Evolutionary conservation across 92 coral and sea anemone species (phyloP), one percentile per base, ranked within the genome.

Genomic region (Desmophyllum pertusum): DNA sequence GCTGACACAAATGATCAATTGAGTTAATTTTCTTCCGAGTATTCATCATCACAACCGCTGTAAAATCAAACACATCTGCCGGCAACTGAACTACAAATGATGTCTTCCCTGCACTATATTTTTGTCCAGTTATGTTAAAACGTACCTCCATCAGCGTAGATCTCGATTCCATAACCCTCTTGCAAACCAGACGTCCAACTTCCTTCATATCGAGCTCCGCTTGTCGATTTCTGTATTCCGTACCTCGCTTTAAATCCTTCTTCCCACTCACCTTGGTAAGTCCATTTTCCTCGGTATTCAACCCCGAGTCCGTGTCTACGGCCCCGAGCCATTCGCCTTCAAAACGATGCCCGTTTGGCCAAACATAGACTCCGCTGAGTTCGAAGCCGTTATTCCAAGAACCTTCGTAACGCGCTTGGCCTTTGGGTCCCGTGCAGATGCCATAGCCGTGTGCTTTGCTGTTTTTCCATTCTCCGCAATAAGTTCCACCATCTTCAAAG

Each of bases 401-500:
- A 31, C 98, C 98, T 83, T 94, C 98, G 69, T 80, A 94, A 21
- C 98, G 86, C n/a, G 98, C 98, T 83, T 94, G 98, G 84, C 98
- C 98, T 83, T 94, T 94, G 19, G 98, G 98, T 55, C 98, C 98
- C 19, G 98, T 94, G 62, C 98, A 94, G 35, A 94, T 94, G 10
- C 98, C 98, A 55, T 94, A 91, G 33, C 98, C 98, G 75, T 94
- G 98, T 1, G 98, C 98, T 85, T 94, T 94, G 51, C 95, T 91
- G 88, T 89, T 94, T 76, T 93, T 72, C 98, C 98, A 94, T 87
- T 94, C 98, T 29, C 98, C 98, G 43, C 93, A 92, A 69, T 94
- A 94, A 31, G 98, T 94, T 38, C 98, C 98, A 57, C 98, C 98
- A 94, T 94, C 98, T 67, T 94, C 98, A 85, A 94, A 94, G 89